Evolutionary conservation across 2,113 vertebrate genomes (phyloP).

Genomic region (Protobothrops mucrosquamatus): DNA sequence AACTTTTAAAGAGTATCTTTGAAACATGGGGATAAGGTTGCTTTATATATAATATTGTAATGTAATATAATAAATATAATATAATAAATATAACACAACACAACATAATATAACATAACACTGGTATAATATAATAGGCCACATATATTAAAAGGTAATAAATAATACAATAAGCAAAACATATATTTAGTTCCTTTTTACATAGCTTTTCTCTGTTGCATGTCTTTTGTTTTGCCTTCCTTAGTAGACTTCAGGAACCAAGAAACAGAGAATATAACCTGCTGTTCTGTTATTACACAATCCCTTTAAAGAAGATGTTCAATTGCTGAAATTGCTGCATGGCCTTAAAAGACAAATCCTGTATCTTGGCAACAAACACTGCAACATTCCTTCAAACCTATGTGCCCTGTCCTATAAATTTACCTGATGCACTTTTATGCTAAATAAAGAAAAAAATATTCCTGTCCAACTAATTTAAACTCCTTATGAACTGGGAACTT

Average conservation of each 20-base stretch:
- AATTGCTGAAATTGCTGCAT: conserved; percentile 27
- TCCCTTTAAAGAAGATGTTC: conserved; percentile 8
- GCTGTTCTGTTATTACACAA: conserved; percentile 52
- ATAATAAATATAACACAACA: too few relatives aligned
- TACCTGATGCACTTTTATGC: not conserved
- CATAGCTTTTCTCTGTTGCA: not conserved
- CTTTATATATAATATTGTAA: not conserved
- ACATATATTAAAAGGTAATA: not conserved
- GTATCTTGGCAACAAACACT: not conserved
- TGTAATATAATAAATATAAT: too few relatives aligned
- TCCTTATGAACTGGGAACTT: not conserved
- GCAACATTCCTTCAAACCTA: not conserved
- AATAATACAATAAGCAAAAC: not conserved
- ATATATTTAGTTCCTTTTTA: not conserved
- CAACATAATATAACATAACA: too few relatives aligned
- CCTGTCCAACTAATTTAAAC: not conserved
- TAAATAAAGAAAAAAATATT: not conserved
- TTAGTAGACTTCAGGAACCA: not conserved
- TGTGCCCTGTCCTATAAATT: not conserved
- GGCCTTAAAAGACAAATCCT: conserved; percentile 2
- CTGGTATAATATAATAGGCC: too few relatives aligned
- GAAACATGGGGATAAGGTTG: not conserved
- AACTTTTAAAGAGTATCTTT: not conserved
- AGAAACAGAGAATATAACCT: conserved; percentile 19
- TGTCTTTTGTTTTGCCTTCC: conserved; percentile 16